Percentiles rank a stretch among this genome's conserved stretches.
These are phyloP conservation scores for Phrixothrix hirtus DNA, from an alignment of 2,888 invertebrate genomes.

Conservation along the genomic window DNA sequence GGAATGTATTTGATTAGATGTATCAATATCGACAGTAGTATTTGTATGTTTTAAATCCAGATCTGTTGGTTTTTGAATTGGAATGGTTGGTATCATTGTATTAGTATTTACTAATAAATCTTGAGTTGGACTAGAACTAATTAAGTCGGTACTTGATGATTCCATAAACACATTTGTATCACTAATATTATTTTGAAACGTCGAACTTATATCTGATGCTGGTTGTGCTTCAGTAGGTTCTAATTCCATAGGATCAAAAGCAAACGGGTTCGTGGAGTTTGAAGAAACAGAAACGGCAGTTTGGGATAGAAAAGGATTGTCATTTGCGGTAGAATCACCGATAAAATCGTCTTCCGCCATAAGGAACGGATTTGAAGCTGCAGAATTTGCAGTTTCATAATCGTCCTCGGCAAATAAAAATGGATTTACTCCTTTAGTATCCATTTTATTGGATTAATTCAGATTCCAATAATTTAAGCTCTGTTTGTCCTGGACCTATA, in stretches of 20 bases:
- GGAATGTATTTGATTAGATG: conserved; percentile 35
- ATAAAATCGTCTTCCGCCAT: conserved; percentile 57
- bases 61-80: conserved; percentile 54
- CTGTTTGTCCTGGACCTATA: conserved; percentile 75
- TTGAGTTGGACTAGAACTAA: conserved; percentile 37
- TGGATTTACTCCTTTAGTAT: conserved; percentile 69
- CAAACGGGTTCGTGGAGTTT: conserved; percentile 69
- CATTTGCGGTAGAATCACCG: conserved; percentile 48
- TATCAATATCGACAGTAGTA: conserved; percentile 36
- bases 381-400: conserved; percentile 58
- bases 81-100: conserved; percentile 26
- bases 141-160: conserved; percentile 23
- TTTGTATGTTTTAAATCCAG: conserved; percentile 53
- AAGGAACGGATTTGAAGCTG: conserved; percentile 71
- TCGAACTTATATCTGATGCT: conserved; percentile 22
- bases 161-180: conserved; percentile 21
- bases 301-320: conserved; percentile 73
- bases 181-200: conserved; percentile 8
- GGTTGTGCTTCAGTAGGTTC: conserved; percentile 47
- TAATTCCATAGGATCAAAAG: conserved; percentile 56
- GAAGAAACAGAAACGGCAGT: conserved; percentile 46
- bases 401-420: conserved; percentile 77
- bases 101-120: conserved; percentile 51
- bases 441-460: conserved; percentile 64
- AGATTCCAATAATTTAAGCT: conserved; percentile 76